Evolutionary conservation across 2,888 invertebrate genomes (phyloP).

Genomic region (Melipona beecheii): DNA sequence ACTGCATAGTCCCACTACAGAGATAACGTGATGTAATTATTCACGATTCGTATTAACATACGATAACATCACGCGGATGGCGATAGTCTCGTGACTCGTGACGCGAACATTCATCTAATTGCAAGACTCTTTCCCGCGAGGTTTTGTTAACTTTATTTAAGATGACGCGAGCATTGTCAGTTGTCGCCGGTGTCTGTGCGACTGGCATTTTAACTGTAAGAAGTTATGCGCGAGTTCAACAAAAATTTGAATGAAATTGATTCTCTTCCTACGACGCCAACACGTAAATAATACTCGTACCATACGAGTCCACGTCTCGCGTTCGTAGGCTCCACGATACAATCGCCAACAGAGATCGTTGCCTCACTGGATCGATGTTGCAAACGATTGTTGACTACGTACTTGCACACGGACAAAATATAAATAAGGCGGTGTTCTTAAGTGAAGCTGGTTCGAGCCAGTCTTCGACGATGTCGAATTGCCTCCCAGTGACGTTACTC

Average conservation of each 20-base stretch:
- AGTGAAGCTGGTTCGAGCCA: slow-evolving; percentile 67
- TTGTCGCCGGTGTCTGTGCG: too few relatives aligned
- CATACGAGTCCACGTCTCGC: not conserved
- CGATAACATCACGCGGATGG: slow-evolving; percentile 64
- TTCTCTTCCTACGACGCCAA: too few relatives aligned
- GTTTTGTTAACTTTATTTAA: slow-evolving; percentile 15
- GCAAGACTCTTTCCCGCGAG: not conserved
- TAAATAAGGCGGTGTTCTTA: slow-evolving; percentile 34
- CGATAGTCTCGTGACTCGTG: slow-evolving; percentile 62
- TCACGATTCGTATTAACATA: slow-evolving; percentile 51
- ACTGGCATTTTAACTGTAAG: too few relatives aligned
- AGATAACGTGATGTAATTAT: slow-evolving; percentile 66
- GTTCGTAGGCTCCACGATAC: not conserved
- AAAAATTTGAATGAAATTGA: too few relatives aligned
- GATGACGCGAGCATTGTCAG: not conserved
- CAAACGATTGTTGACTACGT: slow-evolving; percentile 37
- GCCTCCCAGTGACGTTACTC: slow-evolving; percentile 62
- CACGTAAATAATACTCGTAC: slow-evolving; percentile 2
- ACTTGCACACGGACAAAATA: slow-evolving; percentile 43
- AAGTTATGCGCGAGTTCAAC: too few relatives aligned
- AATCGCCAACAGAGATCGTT: slow-evolving; percentile 23
- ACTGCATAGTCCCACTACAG: slow-evolving; percentile 14
- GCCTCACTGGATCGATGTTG: slow-evolving; percentile 29
- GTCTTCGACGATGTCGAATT: slow-evolving; percentile 56
- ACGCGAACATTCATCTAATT: slow-evolving; percentile 23